Evolutionary conservation across 2,113 vertebrate species (phyloP).

Genomic region (Azemiops feae): DNA sequence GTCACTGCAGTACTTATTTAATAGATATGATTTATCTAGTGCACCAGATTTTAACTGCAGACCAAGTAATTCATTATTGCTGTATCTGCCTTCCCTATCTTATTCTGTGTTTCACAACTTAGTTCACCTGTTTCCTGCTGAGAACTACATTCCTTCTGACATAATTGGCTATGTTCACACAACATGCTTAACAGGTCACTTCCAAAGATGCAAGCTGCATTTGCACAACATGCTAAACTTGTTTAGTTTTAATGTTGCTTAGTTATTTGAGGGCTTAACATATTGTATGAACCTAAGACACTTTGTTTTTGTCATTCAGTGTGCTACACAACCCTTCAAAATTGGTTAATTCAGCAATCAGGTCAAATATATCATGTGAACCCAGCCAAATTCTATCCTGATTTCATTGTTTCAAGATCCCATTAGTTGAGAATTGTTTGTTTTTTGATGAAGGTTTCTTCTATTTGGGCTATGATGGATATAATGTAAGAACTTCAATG

Average conservation of each 20-base stretch:
- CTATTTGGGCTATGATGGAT: background rate
- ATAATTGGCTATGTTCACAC: background rate
- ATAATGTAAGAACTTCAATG: background rate
- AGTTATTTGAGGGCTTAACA: background rate
- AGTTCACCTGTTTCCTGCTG: background rate
- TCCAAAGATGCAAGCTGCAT: background rate
- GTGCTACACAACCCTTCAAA: background rate
- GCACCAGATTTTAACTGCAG: background rate
- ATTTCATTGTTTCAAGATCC: background rate
- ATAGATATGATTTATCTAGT: conserved; percentile 6
- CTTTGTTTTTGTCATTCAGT: background rate
- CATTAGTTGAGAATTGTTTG: background rate
- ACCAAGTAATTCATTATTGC: background rate
- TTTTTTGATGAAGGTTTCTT: background rate
- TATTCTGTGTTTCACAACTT: background rate
- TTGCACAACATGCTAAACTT: background rate
- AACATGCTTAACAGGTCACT: background rate
- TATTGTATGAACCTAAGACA: background rate
- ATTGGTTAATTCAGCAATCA: background rate
- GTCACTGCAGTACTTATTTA: background rate
- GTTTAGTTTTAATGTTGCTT: background rate
- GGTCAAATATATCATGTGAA: background rate
- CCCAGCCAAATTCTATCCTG: background rate
- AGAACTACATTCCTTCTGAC: background rate
- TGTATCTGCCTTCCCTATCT: background rate